Base-by-base conservation (phyloP, 2,888 invertebrate genomes). In the Ennomos fuscantarius region DNA sequence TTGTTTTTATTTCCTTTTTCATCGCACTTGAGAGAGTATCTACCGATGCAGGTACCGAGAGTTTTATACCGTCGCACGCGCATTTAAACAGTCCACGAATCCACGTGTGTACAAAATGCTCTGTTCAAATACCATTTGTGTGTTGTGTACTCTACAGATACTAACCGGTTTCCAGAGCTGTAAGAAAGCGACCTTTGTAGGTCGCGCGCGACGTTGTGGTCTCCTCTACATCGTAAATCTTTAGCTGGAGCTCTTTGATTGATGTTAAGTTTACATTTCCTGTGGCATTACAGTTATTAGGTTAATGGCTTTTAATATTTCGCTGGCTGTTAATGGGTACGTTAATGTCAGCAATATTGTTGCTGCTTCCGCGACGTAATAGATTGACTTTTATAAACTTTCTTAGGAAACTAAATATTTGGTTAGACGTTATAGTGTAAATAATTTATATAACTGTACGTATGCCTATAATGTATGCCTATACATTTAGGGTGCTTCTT, bases 121-220 rank as follows among this genome's bases (percentile, higher is more conserved):
- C 34, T 8, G 33, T 41, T 45, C 37, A 60, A 58, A 55, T 41
- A 39, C 45, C 40, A 50, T 49, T 56, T 60, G 62, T 60, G 48
- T 62, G 37, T 45, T 60, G 63, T 60, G 48, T 62, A 34, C 42
- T 34, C 42, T 53, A 35, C 46, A 43, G 59, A 53, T 44, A n/a
- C 33, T 9, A 53, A 60, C 60, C 60, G 55, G 60, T 60, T 60
- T 43, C 51, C 47, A 39, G 40, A 36, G 43, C 40, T 55, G 40
- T 55, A 67, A 54, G 78, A 76, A 73, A 74, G 75, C 70, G 74
- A 79, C 81, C 78, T 81, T 81, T 78, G 70, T 81, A 72, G 82
- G 82, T 76, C 78, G 69, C 63, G 64, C 78, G 69, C 63, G 64
- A 69, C 66, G 59, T 57, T 65, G 61, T 67, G 69, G 49, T 13